Evolutionary conservation across 2,797 vertebrate species (phyloP), one percentile per base, ranked within the genome.

Genomic region (Gobio occitaniae): DNA sequence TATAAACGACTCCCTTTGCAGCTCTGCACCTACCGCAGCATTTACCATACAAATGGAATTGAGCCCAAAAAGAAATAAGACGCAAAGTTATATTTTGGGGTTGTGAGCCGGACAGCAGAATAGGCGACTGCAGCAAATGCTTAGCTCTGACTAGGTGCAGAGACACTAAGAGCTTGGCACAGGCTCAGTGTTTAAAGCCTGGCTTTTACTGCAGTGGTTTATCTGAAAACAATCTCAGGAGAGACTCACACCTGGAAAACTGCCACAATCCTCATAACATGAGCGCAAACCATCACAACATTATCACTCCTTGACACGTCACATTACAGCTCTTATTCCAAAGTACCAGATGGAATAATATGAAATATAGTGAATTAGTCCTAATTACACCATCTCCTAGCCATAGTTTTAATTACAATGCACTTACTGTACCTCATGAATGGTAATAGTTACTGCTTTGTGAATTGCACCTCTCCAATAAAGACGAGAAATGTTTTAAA

Each of bases 171-270:
- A 78, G 75, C 70, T 78, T 85, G 83, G 76, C 41, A 80, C 68
- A 48, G 68, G 38, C 56, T 47, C 80, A n/a, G 41, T 79, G 77
- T 77, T 85, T 87, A 71, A 82, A 83, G 61, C 5, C 38, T 56
- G 63, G 59, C 56, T 54, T 78, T 69, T 80, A 68, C 65, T 85
- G 84, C 82, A 83, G 76, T 59, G 74, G 72, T 75, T 82, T 78
- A 69, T 87, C 86, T 44, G 59, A 82, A 80, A 86, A 79, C 75
- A 68, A 75, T 82, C 52, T 80, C 65, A 32, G 59, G 70, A 56
- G 82, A 81, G 78, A 52, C 74, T 48, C 47, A 21, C n/a, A 38
- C 69, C 77, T 79, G 65, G 80, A 83, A 72, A 21, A 13, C 29
- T 41, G 86, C 70, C 70, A 80, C 17, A 13, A 38, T 61, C 29